These are phyloP conservation scores for Gortyna flavago DNA, from an alignment of 2,888 invertebrate species.

Conservation along the genomic window DNA sequence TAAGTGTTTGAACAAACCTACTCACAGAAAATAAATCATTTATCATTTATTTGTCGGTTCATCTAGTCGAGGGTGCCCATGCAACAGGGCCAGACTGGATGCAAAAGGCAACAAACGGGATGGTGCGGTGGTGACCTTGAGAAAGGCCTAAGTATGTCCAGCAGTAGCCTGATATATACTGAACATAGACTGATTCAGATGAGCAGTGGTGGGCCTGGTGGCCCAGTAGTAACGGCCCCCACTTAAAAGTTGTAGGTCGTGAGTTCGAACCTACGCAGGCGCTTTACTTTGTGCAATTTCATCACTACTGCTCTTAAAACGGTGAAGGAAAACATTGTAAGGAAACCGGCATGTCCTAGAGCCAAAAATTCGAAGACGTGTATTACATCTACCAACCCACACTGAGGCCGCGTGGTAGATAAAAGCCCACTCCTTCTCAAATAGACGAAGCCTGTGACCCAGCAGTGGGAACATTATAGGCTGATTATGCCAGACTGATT, in stretches of 20 bases:
- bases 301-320: too few species aligned
- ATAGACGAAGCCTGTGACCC: not conserved
- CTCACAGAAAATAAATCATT: too few species aligned
- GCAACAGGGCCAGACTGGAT: too few species aligned
- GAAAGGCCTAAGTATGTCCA: not conserved
- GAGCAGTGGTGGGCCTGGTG: not conserved
- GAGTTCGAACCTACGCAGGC: not conserved
- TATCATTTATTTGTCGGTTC: too few species aligned
- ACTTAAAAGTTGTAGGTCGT: not conserved
- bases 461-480: not conserved
- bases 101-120: not conserved
- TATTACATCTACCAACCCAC: too few species aligned
- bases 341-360: too few species aligned
- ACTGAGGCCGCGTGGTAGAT: too few species aligned
- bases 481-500: too few species aligned
- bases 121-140: not conserved
- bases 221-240: too few species aligned
- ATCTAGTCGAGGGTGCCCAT: not conserved
- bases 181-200: not conserved
- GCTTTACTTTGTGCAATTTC: too few species aligned
- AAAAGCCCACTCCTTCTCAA: not conserved
- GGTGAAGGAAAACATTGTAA: too few species aligned
- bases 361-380: not conserved
- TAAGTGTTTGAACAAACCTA: too few species aligned
- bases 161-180: not conserved